These are phyloP conservation scores for Enteromius argenteus DNA, from an alignment of 2,797 vertebrate species.

Conservation along the genomic window DNA sequence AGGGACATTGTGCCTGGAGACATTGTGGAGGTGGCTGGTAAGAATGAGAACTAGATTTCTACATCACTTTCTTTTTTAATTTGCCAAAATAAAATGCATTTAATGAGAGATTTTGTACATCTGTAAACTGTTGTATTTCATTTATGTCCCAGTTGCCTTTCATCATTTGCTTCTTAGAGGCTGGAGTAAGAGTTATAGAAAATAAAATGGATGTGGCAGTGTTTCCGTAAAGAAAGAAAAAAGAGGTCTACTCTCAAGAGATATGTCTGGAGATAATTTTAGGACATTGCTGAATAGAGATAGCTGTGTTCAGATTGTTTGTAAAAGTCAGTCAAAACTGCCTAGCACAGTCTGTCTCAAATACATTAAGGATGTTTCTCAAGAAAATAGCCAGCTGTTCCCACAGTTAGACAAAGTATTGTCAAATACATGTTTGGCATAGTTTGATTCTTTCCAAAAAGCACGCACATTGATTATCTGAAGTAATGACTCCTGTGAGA, in stretches of 20 bases:
- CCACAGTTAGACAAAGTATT: slow-evolving; percentile 14
- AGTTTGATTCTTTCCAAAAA: slow-evolving; percentile 14
- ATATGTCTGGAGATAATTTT: slow-evolving; percentile 38
- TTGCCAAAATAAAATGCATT: background rate
- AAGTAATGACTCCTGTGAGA: background rate
- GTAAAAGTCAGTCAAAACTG: slow-evolving; percentile 57
- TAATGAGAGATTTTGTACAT: background rate
- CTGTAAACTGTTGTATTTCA: background rate
- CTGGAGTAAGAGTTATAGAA: background rate
- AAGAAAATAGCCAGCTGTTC: slow-evolving; percentile 42
- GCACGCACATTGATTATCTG: background rate
- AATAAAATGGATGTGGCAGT: background rate
- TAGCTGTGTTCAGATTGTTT: slow-evolving; percentile 60
- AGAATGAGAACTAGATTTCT: slow-evolving; percentile 37
- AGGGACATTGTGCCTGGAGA: slow-evolving; percentile 82
- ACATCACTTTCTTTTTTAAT: background rate
- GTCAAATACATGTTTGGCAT: slow-evolving; percentile 9
- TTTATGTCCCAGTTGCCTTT: background rate
- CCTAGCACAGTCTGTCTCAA: slow-evolving; percentile 47
- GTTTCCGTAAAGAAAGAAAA: background rate
- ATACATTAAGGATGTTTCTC: slow-evolving; percentile 36
- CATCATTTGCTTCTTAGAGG: slow-evolving; percentile 4
- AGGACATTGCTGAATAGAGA: slow-evolving; percentile 40
- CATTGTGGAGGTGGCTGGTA: slow-evolving; percentile 83
- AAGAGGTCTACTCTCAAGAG: background rate